Evolutionary conservation across 2,888 invertebrate species (phyloP), one percentile per base, ranked within the genome.

Genomic region (Idaea straminata): DNA sequence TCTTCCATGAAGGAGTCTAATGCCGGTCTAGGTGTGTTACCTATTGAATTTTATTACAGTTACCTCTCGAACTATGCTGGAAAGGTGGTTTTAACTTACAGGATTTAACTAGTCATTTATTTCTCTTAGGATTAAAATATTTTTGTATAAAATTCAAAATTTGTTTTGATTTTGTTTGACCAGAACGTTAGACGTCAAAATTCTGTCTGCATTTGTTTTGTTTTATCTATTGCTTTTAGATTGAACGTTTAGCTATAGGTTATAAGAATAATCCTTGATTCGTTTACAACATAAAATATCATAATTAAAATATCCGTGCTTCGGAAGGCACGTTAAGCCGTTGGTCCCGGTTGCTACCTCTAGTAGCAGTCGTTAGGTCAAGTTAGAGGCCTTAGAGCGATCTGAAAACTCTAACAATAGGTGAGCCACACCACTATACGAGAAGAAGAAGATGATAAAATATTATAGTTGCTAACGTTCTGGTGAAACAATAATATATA

Each of bases 71-170:
- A 10, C 47, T 47, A 47, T 47, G 13, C 7, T 47, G 47, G 47
- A 47, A 47, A 77, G 74, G 77, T 69, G 70, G 70, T 67, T 35
- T 47, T 47, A 61, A 61, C 16, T 15, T 47, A 47, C n/a, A 61
- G 67, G 36, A 57, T 62, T 13, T 35, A 62, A 36, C 25, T 15
- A 64, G 36, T 15, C 7, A 47, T 47, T 47, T 47, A 47, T 47
- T 47, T 47, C 47, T 47, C 13, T 13, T 5, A 36, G 25, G 36
- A 25, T 58, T 63, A 35, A 47, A 47, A 47, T 15, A 59, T 15
- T 36, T 57, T 35, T 57, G n/a, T 35, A 15, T 35, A 59, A 57
- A 57, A 35, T 58, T 35, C 59, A 59, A 35, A 61, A 25, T 36
- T 57, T 47, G 13, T 47, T 4, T 47, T 47, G 4, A 47, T 47